phyloP scores from a whole-genome alignment of 2,888 invertebrate genomes.

The Spilosoma lubricipeda region DNA sequence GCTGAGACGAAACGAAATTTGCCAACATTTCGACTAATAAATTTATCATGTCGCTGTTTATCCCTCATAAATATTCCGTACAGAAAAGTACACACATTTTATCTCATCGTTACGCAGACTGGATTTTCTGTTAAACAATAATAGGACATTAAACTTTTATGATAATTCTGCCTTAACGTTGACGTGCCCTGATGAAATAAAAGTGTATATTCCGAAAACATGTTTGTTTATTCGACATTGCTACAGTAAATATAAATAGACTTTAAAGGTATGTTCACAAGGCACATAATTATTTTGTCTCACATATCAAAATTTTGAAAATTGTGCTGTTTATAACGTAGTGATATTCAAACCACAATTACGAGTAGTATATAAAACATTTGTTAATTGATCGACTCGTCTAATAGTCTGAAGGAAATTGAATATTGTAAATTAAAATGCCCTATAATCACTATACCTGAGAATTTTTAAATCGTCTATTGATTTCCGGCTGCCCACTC shows the following conservation, averaged over 20 bases:
- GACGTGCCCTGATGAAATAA: constrained; percentile 36
- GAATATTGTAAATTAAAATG: no score
- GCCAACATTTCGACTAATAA: not conserved
- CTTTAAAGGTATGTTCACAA: constrained; percentile 9
- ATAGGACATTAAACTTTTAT: constrained; percentile 19
- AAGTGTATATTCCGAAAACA: constrained; percentile 40
- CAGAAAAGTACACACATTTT: constrained; percentile 1
- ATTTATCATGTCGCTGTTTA: not conserved
- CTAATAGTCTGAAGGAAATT: no score
- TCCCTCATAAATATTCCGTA: not conserved
- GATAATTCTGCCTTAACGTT: constrained; percentile 22
- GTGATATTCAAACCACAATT: not conserved
- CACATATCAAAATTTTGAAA: not conserved
- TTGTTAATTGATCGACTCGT: not conserved
- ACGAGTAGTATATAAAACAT: no score
- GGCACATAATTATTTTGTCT: not conserved
- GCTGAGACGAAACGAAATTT: not conserved
- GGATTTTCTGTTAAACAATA: constrained; percentile 16
- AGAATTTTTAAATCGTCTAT: not conserved
- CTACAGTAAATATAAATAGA: constrained; percentile 34
- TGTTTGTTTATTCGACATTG: constrained; percentile 33
- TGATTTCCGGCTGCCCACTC: not conserved
- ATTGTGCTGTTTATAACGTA: not conserved
- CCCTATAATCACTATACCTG: not conserved
- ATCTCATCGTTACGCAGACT: not conserved